These are phyloP conservation scores for Atherix ibis DNA, from an alignment of 2,888 invertebrate species.

Conservation along the genomic window DNA sequence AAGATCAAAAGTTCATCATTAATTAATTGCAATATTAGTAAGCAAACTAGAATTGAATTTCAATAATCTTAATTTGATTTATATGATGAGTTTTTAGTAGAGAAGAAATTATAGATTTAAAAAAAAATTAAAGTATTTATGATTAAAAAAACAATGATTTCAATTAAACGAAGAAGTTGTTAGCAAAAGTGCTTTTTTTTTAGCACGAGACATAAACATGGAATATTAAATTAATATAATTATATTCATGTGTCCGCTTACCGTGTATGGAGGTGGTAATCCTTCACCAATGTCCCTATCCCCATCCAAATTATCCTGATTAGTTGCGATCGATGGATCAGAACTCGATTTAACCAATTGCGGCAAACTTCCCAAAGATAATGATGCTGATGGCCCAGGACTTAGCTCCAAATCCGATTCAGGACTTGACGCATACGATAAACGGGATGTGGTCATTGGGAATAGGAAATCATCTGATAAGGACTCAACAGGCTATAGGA, in stretches of 20 bases:
- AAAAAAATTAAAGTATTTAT: not conserved
- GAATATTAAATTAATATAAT: conserved; percentile 3
- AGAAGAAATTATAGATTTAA: not conserved
- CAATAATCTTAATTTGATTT: not conserved
- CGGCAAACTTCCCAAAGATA: conserved; percentile 40
- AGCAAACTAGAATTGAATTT: no score
- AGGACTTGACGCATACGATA: conserved; percentile 91
- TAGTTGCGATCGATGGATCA: conserved; percentile 87
- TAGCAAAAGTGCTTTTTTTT: conserved; percentile 1
- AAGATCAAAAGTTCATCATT: no score
- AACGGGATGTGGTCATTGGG: conserved; percentile 89
- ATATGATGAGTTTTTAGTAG: not conserved
- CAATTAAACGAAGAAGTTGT: not conserved
- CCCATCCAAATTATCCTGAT: conserved; percentile 67
- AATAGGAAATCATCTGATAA: conserved; percentile 97
- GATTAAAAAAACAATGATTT: not conserved
- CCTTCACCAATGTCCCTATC: conserved; percentile 43
- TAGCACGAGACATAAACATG: conserved; percentile 2
- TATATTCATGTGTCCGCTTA: no score
- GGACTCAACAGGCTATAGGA: conserved; percentile 87
- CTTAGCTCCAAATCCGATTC: conserved; percentile 89
- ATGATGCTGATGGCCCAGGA: conserved; percentile 47
- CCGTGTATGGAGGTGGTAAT: conserved; percentile 75
- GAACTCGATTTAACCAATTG: conserved; percentile 70
- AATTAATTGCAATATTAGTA: no score